phyloP scores from a whole-genome alignment of 2,797 vertebrate species.

The Arrhamphus sclerolepis region DNA sequence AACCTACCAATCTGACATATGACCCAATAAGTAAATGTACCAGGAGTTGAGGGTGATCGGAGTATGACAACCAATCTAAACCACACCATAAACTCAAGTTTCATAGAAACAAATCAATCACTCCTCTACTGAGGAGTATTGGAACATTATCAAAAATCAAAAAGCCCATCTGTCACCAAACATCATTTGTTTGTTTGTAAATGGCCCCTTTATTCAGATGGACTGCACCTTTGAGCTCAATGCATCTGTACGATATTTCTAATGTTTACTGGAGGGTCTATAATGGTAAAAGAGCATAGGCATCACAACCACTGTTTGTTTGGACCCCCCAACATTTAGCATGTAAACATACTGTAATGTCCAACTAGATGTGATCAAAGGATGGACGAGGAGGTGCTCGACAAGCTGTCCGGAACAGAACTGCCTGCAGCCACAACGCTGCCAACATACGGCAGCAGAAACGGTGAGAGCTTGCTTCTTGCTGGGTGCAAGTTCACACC shows the following conservation, averaged over 20 bases:
- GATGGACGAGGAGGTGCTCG: no score
- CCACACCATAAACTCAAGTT: constrained; percentile 37
- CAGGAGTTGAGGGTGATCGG: neutral
- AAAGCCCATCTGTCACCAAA: constrained; percentile 49
- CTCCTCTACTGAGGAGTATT: constrained; percentile 46
- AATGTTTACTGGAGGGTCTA: constrained; percentile 24
- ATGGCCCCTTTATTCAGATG: constrained; percentile 20
- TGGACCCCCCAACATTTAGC: no score
- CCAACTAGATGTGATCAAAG: no score
- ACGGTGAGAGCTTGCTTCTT: constrained; percentile 29
- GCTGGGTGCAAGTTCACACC: constrained; percentile 31
- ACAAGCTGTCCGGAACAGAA: no score
- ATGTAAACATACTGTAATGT: constrained; percentile 4
- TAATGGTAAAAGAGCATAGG: constrained; percentile 17
- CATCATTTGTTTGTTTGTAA: constrained; percentile 31
- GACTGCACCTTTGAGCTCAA: constrained; percentile 12
- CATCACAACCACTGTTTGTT: no score
- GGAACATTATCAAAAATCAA: constrained; percentile 37
- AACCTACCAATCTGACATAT: constrained; percentile 26
- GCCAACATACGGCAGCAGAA: no score
- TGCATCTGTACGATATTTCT: constrained; percentile 1
- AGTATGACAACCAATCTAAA: constrained; percentile 8
- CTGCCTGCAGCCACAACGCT: no score
- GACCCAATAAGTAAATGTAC: constrained; percentile 28
- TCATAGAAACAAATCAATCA: constrained; percentile 52